phyloP scores from a whole-genome alignment of 2,888 invertebrate genomes.

The Leistus spinibarbis region DNA sequence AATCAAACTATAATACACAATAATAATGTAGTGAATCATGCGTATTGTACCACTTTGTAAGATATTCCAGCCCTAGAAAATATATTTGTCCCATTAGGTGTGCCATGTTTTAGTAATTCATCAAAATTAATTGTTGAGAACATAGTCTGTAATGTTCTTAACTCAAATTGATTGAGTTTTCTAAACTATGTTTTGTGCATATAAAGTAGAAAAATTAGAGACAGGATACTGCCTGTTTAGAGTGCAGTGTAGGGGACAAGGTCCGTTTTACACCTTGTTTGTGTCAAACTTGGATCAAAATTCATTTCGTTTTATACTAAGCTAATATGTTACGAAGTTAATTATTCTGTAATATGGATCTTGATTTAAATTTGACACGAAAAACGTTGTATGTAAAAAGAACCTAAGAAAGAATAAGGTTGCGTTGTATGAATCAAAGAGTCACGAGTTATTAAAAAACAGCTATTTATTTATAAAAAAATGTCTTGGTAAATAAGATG shows the following conservation, averaged over 20 bases:
- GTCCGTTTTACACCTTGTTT: no score
- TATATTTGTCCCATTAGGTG: background rate
- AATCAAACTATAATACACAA: background rate
- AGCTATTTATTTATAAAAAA: slow-evolving; percentile 43
- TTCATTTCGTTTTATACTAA: no score
- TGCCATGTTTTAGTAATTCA: background rate
- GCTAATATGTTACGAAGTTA: no score
- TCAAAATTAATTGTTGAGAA: background rate
- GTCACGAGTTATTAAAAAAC: slow-evolving; percentile 43
- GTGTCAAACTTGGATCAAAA: no score
- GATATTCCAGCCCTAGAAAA: background rate
- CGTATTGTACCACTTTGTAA: background rate
- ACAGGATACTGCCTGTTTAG: slow-evolving; percentile 32
- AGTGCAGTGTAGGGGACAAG: slow-evolving; percentile 30
- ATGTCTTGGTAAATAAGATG: slow-evolving; percentile 36
- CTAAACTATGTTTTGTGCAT: background rate
- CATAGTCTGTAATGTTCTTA: background rate
- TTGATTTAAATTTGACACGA: slow-evolving; percentile 26
- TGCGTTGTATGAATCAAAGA: slow-evolving; percentile 10
- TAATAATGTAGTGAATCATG: background rate
- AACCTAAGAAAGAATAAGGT: background rate
- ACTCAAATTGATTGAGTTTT: background rate
- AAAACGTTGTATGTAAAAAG: no score
- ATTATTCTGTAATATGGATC: slow-evolving; percentile 25
- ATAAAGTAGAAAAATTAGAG: background rate